Base-by-base conservation (phyloP, 2,113 vertebrate species). In the Strix aluco region DNA sequence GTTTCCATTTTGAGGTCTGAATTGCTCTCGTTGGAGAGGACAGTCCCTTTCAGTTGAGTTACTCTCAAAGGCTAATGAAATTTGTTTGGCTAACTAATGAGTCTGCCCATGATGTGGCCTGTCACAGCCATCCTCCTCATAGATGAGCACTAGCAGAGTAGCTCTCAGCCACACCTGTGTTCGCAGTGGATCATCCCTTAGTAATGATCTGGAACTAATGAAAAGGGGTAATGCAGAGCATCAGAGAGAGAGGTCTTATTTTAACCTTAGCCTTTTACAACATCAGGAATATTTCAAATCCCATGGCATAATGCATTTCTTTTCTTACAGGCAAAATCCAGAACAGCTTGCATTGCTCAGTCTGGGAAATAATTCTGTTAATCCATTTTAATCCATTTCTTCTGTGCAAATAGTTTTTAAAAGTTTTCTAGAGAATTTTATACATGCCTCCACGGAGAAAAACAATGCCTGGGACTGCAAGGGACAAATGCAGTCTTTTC, bases 71-170 rank as follows among this genome's bases (percentile, higher is more conserved):
- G 26, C 17, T 71, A 86, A 21, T 46, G 49, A 58, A 61, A 85
- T 95, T 61, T 85, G 4, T 34, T 65, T 49, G 78, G 57, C 16
- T 44, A 57, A 0, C 13, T 46, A 34, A 34, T 47, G 55, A 71
- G 23, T 38, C 32, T 88, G 36, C 55, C 65, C 27, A 2, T 23
- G 44, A 25, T 18, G 7, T 81, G 63, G 13, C 67, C 36, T 61
- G 62, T 58, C 18, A 15, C 0, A 1, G 8, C 65, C 23, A 14
- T 5, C 1, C 21, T 71, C 40, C 44, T 66, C 5, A 1, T 0
- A 12, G 34, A 49, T n/a, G 49, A 59, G 18, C 32, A 17, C 15
- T 51, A 72, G 49, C 14, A 16, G 49, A 70, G 36, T 59, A 29
- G 25, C 23, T 47, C 44, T 61, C 67, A 94, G 40, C 21, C 74